Percentiles rank a stretch among this genome's conserved stretches.
Evolutionary conservation across 2,797 vertebrate genomes (phyloP).

Genomic region (Lepilemur ruficaudatus): DNA sequence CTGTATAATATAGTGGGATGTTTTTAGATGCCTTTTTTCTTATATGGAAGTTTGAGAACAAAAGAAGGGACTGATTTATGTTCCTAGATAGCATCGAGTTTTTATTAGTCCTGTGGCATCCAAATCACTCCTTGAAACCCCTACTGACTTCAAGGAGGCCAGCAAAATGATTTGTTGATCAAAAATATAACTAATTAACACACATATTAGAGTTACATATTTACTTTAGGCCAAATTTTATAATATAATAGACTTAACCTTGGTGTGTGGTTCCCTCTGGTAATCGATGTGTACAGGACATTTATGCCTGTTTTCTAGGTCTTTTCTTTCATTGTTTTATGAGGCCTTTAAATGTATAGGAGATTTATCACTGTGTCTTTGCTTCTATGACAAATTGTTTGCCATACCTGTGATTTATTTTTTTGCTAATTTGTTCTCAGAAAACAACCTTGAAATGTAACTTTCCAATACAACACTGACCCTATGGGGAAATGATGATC

Average conservation of each 20-base stretch:
- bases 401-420: slow-evolving; percentile 60
- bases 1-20: background rate
- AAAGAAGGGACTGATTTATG: background rate
- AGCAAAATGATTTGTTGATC: slow-evolving; percentile 5
- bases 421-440: slow-evolving; percentile 63
- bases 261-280: background rate
- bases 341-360: slow-evolving; percentile 44
- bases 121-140: background rate
- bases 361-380: slow-evolving; percentile 60
- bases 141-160: background rate
- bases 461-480: background rate
- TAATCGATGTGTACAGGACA: background rate
- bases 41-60: background rate
- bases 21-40: slow-evolving; percentile 18
- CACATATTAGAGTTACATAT: background rate
- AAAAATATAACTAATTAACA: background rate
- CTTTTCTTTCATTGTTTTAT: slow-evolving; percentile 66
- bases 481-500: background rate
- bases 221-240: slow-evolving; percentile 34
- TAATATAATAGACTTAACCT: background rate
- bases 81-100: background rate
- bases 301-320: slow-evolving; percentile 23
- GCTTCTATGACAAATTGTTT: slow-evolving; percentile 55
- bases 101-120: background rate
- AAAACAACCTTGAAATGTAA: slow-evolving; percentile 56